Evolutionary conservation across 2,113 vertebrate species (phyloP).

Genomic region (Trogon surrucura): DNA sequence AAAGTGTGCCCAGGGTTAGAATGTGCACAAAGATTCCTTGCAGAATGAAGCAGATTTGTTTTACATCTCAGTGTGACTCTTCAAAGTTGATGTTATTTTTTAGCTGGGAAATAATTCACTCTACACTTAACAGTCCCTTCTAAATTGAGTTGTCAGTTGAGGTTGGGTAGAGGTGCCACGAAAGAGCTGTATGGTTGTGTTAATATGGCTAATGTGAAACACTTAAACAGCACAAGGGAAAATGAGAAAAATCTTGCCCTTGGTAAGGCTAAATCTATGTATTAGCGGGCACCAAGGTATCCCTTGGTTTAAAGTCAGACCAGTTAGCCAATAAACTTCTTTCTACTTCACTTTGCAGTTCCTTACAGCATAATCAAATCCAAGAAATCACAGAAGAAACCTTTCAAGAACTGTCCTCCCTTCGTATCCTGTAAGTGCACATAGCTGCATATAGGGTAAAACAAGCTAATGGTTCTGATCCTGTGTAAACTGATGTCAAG

Average conservation of each 20-base stretch:
- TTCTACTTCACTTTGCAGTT: slow-evolving; percentile 74
- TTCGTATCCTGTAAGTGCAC: slow-evolving; percentile 90
- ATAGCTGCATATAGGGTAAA: neutral
- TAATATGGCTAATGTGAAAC: neutral
- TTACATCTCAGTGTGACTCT: neutral
- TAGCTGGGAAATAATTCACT: neutral
- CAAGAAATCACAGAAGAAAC: slow-evolving; percentile 84
- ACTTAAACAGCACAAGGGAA: neutral
- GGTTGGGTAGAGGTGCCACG: neutral
- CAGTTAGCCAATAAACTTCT: neutral
- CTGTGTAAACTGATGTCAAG: neutral
- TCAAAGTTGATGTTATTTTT: neutral
- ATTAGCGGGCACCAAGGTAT: neutral
- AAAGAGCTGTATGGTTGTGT: neutral
- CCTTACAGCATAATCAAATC: slow-evolving; percentile 92
- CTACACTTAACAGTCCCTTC: neutral
- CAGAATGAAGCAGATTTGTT: neutral
- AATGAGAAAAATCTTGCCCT: neutral
- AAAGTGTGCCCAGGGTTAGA: neutral
- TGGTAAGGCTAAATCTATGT: neutral
- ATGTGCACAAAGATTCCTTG: neutral
- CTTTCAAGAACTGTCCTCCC: slow-evolving; percentile 86
- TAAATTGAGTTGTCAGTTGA: neutral
- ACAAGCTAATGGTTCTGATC: neutral
- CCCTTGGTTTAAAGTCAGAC: neutral